A percentile compares a stretch with the other conserved stretches of the same genome.
Conservation (phyloP, 2,113 vertebrate species). For the Elephas maximus region DNA sequence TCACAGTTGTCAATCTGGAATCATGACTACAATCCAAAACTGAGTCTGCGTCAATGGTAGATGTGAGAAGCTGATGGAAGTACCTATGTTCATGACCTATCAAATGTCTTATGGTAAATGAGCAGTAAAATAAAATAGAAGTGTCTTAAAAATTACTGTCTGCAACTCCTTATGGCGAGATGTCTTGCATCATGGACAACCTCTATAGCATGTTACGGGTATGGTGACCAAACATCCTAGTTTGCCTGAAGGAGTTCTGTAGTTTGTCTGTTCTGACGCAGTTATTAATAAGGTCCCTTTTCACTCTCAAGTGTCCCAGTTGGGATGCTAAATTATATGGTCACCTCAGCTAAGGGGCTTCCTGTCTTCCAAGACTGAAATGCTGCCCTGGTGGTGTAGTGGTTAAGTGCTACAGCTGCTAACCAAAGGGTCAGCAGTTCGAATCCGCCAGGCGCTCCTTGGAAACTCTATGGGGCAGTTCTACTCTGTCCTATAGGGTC, state of each 20-base stretch:
- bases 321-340: neutral
- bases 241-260: neutral
- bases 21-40: neutral
- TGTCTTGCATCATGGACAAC: neutral
- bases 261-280: neutral
- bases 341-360: neutral
- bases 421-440: no score
- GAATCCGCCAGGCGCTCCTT: no score
- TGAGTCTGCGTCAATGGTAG: neutral
- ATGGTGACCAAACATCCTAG: neutral
- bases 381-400: no score
- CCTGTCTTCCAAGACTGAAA: neutral
- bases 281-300: neutral
- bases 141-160: conserved; percentile 3
- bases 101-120: neutral
- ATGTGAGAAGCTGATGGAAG: neutral
- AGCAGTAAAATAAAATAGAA: neutral
- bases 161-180: neutral
- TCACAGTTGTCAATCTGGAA: neutral
- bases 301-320: neutral
- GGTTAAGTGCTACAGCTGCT: no score
- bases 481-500: no score
- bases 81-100: neutral
- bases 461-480: no score
- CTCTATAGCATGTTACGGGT: neutral